Base-by-base conservation (phyloP, 2,888 invertebrate species). In the Diaphora mendica region DNA sequence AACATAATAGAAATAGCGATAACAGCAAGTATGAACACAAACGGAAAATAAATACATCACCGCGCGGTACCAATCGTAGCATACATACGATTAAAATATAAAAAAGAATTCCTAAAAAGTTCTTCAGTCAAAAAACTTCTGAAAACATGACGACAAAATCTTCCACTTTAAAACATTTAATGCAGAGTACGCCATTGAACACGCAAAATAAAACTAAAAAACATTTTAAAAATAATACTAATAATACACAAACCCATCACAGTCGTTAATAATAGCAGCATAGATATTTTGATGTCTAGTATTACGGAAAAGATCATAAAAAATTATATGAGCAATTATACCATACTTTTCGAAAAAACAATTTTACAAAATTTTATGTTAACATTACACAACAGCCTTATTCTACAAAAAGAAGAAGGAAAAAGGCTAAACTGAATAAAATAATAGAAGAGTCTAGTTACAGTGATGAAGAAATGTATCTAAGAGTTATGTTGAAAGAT, bases 381-480 rank as follows among this genome's bases (percentile, higher is more conserved):
- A 35, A 35, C 11, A n/a, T 55, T 17, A 35, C 35, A 35, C 51
- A 68, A 55, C 35, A 9, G 33, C 20, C 33, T 33, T n/a, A 68
- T 13, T 55, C n/a, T 35, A 7, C 7, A 17, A 51, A 68, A 33
- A 35, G 1, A 39, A 15, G 15, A 35, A 35, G n/a, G n/a, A 55
- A 55, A 33, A n/a, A n/a, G 35, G 17, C 35, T 55, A 15, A 33
- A n/a, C 15, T 33, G 15, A 1, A n/a, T 2, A 51, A 35, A 35
- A 35, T 68, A 55, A 55, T n/a, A n/a, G 51, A 26, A 2, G 55
- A 55, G 23, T 68, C 68, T 33, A 68, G 68, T 33, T 68, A 68
- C 5, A 68, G 51, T 55, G 68, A 69, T 39, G 69, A 59, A 42
- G 59, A 69, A 69, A 59, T 62, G 59, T 39, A 42, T 30, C 62